Conservation (phyloP, 1,140 invertebrate genomes). For the Lutraria rhynchaena region DNA sequence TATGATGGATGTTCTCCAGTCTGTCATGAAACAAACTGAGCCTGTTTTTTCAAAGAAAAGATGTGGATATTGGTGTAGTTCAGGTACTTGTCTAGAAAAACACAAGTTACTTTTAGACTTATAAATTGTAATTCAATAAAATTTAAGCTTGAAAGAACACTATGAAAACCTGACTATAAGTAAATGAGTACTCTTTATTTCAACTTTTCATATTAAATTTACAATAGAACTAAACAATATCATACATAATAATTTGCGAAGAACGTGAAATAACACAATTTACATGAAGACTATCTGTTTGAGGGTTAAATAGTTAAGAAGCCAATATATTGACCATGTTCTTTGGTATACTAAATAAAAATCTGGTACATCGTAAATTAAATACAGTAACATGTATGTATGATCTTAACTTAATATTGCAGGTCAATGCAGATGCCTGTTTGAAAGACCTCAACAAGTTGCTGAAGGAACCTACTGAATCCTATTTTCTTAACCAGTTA, state of each 20-base stretch:
- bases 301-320: background rate
- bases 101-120: background rate
- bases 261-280: no score
- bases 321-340: background rate
- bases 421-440: no score
- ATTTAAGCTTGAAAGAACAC: background rate
- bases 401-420: background rate
- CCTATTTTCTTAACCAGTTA: background rate
- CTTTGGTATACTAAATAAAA: background rate
- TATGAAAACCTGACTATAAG: background rate
- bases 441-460: conserved; percentile 6
- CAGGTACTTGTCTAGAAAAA: background rate
- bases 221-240: no score
- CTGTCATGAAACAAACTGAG: conserved; percentile 14
- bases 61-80: conserved; percentile 33
- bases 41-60: conserved; percentile 41
- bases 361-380: background rate
- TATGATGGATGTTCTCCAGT: conserved; percentile 30
- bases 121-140: background rate
- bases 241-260: no score
- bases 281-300: no score
- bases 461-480: conserved; percentile 1
- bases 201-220: background rate
- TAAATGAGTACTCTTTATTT: background rate
- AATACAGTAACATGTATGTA: background rate